Base-by-base conservation (phyloP, 2,888 invertebrate species). In the Brenthis hecate region DNA sequence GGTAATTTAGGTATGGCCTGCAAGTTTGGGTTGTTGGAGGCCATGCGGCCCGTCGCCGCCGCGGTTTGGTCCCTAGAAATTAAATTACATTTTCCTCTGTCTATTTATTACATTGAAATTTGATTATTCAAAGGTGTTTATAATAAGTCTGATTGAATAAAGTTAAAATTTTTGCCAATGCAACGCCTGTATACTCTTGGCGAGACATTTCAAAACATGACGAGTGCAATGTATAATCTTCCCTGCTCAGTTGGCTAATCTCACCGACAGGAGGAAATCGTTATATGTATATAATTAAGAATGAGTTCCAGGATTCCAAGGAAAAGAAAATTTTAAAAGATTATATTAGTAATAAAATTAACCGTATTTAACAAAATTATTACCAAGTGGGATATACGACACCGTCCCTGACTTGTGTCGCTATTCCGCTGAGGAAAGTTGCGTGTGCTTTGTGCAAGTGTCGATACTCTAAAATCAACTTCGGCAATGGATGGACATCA, bases 1-100 rank as follows among this genome's bases (percentile, higher is more conserved):
- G 87, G 87, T 6, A 82, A 76, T 71, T 91, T 93, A 1, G 93
- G 93, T 72, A 93, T 88, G 5, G 93, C 90, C 75, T 94, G 93
- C 69, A 94, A 75, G 75, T 94, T 94, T 0, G 93, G 93, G 68
- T 86, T 88, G 78, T 81, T 88, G 16, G 85, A 89, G 0, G 90
- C 89, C 19, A 94, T 86, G 47, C 93, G 87, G 0, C 93, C 93
- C 0, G 93, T 94, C 0, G 89, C 91, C 1, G 93, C 87, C 2
- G 92, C 88, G 4, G 80, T 87, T 75, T 93, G 93, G 11, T 86
- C 88, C 93, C 93, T 93, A 61, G 1, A n/a, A 13, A 8, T 53
- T 43, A 43, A 28, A 11, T n/a, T 28, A 48, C 23, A 28, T 32
- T 56, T 11, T 43, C 36, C 1, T 36, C 36, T 43, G 11, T 43